These are phyloP conservation scores for Cryptophagus acutangulus DNA, from an alignment of 2,888 invertebrate genomes.

Conservation along the genomic window DNA sequence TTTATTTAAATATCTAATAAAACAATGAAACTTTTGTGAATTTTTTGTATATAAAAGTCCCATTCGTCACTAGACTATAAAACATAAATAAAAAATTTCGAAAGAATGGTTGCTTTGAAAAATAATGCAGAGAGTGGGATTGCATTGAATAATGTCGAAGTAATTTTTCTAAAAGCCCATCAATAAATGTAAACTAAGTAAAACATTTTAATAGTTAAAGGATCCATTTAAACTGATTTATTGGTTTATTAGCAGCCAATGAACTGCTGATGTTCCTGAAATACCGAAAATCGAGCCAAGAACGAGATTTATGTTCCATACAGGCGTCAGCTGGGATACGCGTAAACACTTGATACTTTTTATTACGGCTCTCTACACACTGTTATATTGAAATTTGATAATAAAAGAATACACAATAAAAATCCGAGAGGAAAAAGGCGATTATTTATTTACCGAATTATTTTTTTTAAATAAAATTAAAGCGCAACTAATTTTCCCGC, in stretches of 20 bases:
- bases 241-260: constrained; percentile 36
- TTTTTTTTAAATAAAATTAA: background rate
- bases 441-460: constrained; percentile 3
- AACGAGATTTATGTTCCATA: constrained; percentile 35
- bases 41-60: too few species aligned
- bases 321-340: constrained; percentile 39
- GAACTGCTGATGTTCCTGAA: constrained; percentile 21
- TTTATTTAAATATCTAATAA: too few species aligned
- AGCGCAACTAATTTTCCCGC: background rate
- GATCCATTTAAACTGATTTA: constrained; percentile 30
- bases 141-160: too few species aligned
- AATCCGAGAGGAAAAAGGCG: constrained; percentile 8
- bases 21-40: too few species aligned
- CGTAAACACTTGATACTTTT: constrained; percentile 36
- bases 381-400: constrained; percentile 30
- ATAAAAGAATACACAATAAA: constrained; percentile 26
- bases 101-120: too few species aligned
- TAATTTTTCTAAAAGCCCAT: constrained; percentile 4
- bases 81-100: too few species aligned
- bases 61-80: too few species aligned
- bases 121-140: too few species aligned
- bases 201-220: constrained; percentile 8
- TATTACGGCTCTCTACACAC: constrained; percentile 25
- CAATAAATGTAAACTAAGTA: constrained; percentile 7
- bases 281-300: constrained; percentile 21